Conservation (phyloP, 2,113 vertebrate genomes). For the Phrynosoma blainvillii region DNA sequence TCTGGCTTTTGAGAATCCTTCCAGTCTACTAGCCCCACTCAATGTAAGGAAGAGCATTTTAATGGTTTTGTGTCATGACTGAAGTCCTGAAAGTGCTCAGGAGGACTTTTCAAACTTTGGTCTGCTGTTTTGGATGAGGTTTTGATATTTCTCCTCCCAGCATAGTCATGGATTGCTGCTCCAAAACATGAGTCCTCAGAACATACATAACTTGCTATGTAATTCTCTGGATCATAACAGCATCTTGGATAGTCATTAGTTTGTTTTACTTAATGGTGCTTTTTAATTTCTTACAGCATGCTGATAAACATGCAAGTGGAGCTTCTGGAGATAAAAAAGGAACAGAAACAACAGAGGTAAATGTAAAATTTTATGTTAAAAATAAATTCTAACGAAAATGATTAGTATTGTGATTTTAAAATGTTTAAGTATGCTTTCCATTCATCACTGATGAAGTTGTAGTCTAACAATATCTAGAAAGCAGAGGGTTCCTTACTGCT, state of each 20-base stretch:
- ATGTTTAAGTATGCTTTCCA: background rate
- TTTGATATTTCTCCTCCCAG: too few species aligned
- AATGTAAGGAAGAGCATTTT: too few species aligned
- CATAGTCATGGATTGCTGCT: background rate
- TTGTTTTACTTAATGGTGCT: background rate
- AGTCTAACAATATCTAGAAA: too few species aligned
- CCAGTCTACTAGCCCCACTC: too few species aligned
- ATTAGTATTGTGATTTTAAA: background rate
- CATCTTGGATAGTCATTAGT: background rate
- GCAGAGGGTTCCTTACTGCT: too few species aligned
- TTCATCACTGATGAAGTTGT: background rate
- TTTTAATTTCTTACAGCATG: conserved; percentile 54
- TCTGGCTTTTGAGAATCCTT: too few species aligned
- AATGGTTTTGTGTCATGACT: too few species aligned
- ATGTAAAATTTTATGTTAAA: background rate
- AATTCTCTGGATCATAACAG: background rate
- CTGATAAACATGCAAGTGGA: conserved; percentile 44
- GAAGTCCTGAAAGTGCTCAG: too few species aligned
- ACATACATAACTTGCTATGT: background rate
- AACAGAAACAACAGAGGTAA: conserved; percentile 64
- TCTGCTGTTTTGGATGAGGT: too few species aligned
- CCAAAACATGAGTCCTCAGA: background rate
- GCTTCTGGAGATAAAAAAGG: conserved; percentile 62
- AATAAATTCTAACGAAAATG: background rate
- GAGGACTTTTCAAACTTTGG: too few species aligned